Evolutionary conservation across 1,140 invertebrate species (phyloP).

Genomic region (Thalassaphorura encarpata): DNA sequence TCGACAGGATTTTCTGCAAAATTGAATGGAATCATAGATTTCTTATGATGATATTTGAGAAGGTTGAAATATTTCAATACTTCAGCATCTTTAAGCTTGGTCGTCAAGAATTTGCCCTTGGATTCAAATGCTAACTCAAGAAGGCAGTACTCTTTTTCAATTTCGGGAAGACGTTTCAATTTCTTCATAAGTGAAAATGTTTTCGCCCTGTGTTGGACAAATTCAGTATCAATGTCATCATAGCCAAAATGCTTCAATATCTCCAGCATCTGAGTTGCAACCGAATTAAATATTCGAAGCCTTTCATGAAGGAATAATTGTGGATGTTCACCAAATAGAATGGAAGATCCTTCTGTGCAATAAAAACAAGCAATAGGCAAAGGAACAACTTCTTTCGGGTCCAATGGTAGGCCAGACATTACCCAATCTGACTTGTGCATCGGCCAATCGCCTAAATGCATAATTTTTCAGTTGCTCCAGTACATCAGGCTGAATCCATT

Average conservation of each 20-base stretch:
- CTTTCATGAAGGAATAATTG: constrained; percentile 3
- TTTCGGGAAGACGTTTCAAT: constrained; percentile 1
- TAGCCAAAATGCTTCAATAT: constrained; percentile 6
- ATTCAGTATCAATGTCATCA: not conserved
- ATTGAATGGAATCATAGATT: constrained; percentile 9
- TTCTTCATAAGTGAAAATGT: not conserved
- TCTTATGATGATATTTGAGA: constrained; percentile 6
- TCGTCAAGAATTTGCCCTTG: not conserved
- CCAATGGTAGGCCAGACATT: constrained; percentile 1
- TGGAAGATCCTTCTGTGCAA: constrained; percentile 10
- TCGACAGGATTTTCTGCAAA: not conserved
- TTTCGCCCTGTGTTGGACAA: not conserved
- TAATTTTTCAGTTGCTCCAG: not conserved
- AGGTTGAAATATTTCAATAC: constrained; percentile 1
- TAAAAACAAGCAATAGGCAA: constrained; percentile 12
- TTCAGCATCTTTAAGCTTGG: constrained; percentile 2
- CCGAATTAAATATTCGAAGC: not conserved
- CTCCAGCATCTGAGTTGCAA: not conserved
- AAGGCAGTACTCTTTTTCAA: not conserved
- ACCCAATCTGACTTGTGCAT: not conserved
- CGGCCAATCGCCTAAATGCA: constrained; percentile 1
- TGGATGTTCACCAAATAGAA: constrained; percentile 3
- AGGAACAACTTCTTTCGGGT: constrained; percentile 10
- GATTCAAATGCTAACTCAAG: too few species aligned
- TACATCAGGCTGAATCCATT: constrained; percentile 1